Base-by-base conservation (phyloP, 2,797 vertebrate genomes). In the Hypotaenidia okinawae region DNA sequence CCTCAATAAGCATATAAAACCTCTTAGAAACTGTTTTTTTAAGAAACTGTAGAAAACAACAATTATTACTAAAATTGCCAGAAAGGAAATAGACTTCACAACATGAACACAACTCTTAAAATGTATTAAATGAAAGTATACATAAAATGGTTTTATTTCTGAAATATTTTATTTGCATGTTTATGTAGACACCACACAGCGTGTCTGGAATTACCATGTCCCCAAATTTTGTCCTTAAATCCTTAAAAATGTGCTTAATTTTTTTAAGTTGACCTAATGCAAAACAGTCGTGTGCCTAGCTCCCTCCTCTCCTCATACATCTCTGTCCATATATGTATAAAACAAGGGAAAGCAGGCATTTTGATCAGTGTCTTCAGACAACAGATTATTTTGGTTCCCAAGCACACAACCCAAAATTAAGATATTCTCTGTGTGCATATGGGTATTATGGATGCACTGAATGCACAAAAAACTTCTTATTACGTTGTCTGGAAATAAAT, bases 11-110 rank as follows among this genome's bases (percentile, higher is more conserved):
- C 33, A 61, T 74, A 81, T 83, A 45, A 78, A 39, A 37, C 25
- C 45, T 76, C 41, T 33, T 21, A 61, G 49, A 92, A 96, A 89
- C 76, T 10, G 49, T 85, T 91, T 73, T 80, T 49, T 74, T 89
- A 27, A 41, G 18, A 72, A 94, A 92, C 5, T 61, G 11, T 37
- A 81, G 35, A 87, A 95, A 93, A 77, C 19, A 64, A 39, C 67
- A 51, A 89, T 76, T 87, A 85, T 79, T 76, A 16, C 10, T 52
- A 55, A 81, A 77, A 33, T 37, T 18, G 13, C 23, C 80, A 54
- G 51, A 59, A 93, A 84, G 28, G 6, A 91, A 91, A 77, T 11
- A 64, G 49, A 64, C 49, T 64, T 72, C 35, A 33, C 28, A 83
- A 37, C n/a, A 80, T 16, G 55, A 89, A 92, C 54, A 15, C 16